Conservation (phyloP, 2,888 invertebrate species). For the Pristionchus exspectatus region DNA sequence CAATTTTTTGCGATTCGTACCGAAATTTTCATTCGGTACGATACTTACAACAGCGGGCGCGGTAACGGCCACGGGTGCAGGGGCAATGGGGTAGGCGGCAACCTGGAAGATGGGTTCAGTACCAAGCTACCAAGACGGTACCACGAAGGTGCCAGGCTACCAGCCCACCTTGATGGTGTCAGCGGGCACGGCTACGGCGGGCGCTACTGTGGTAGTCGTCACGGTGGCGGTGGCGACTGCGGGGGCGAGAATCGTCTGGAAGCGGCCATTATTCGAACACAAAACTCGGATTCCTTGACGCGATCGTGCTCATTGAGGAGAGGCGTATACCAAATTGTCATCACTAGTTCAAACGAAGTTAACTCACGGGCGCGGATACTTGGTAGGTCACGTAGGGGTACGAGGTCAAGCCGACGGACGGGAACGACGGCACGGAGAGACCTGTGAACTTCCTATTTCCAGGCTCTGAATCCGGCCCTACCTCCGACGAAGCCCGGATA, state of each 20-base stretch:
- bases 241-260: neutral
- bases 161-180: constrained; percentile 21
- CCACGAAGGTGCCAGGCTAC: neutral
- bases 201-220: neutral
- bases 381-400: constrained; percentile 32
- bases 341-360: neutral
- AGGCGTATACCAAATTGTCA: neutral
- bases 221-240: neutral
- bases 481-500: constrained; percentile 40
- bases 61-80: neutral
- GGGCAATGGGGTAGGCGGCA: constrained; percentile 2
- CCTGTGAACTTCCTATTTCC: neutral
- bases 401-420: constrained; percentile 8
- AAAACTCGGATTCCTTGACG: too few relatives aligned
- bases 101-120: neutral
- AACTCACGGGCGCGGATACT: constrained; percentile 43
- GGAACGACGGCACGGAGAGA: neutral
- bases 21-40: too few relatives aligned
- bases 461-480: neutral
- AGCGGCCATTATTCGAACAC: too few relatives aligned
- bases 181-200: constrained; percentile 16
- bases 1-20: too few relatives aligned
- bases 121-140: neutral
- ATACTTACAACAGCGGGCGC: constrained; percentile 17
- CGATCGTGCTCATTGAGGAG: too few relatives aligned